These are phyloP conservation scores for Zeugodacus cucurbitae DNA, from an alignment of 1,140 invertebrate genomes.

Conservation along the genomic window DNA sequence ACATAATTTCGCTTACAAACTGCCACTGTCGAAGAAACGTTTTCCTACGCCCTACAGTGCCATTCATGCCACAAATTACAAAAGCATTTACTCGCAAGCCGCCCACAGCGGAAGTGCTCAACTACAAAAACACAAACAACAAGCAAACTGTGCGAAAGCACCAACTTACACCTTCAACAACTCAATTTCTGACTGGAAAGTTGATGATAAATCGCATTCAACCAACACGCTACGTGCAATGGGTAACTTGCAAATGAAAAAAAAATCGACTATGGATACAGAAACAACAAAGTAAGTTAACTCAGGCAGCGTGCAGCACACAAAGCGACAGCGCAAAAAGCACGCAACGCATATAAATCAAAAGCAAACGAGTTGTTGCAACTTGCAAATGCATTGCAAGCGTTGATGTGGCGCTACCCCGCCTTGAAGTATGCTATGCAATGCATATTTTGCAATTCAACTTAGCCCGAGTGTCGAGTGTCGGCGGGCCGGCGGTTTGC, in stretches of 20 bases:
- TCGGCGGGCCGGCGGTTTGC: not conserved
- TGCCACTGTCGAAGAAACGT: not conserved
- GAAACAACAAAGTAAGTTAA: not conserved
- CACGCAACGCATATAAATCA: constrained; percentile 25
- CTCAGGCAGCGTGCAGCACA: not conserved
- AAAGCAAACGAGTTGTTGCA: constrained; percentile 24
- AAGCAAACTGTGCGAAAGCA: not conserved
- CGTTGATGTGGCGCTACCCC: constrained; percentile 2
- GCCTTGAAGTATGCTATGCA: constrained; percentile 15
- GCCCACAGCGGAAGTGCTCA: constrained; percentile 6
- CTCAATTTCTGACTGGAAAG: constrained; percentile 39
- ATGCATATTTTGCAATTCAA: constrained; percentile 9
- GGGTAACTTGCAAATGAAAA: not conserved
- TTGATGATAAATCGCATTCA: constrained; percentile 37
- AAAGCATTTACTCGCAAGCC: constrained; percentile 19
- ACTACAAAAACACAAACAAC: not conserved
- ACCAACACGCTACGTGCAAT: constrained; percentile 21
- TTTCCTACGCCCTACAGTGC: not conserved
- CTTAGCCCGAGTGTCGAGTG: not conserved
- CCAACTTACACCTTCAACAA: constrained; percentile 26
- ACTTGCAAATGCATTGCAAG: constrained; percentile 23
- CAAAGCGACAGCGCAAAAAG: constrained; percentile 10
- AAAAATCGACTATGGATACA: not conserved
- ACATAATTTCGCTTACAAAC: constrained; percentile 8
- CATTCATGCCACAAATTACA: constrained; percentile 4